Percentiles rank a stretch among this genome's conserved stretches.
These are phyloP conservation scores for Meloidogyne hapla DNA, from an alignment of 1,140 invertebrate species.

Conservation along the genomic window DNA sequence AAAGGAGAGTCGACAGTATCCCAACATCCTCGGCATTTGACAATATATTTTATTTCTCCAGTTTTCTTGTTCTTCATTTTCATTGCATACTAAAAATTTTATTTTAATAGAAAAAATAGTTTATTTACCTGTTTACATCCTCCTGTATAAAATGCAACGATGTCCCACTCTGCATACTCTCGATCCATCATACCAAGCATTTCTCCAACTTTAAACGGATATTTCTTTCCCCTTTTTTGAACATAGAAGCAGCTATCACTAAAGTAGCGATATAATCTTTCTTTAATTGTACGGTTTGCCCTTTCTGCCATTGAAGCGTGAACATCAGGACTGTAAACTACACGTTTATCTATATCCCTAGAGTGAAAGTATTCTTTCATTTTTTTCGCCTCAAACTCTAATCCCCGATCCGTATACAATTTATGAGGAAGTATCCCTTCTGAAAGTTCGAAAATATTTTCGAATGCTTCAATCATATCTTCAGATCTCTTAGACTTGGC, in stretches of 20 bases:
- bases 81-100: too few relatives aligned
- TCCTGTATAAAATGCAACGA: too few relatives aligned
- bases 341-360: constrained; percentile 7
- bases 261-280: constrained; percentile 40
- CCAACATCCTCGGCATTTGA: too few relatives aligned
- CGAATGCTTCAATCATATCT: constrained; percentile 34
- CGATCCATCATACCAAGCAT: too few relatives aligned
- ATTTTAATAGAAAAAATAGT: too few relatives aligned
- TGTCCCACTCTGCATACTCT: too few relatives aligned
- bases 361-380: constrained; percentile 35
- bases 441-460: constrained; percentile 19
- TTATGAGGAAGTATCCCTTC: constrained; percentile 27
- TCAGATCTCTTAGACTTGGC: constrained; percentile 25
- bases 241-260: constrained; percentile 28
- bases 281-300: constrained; percentile 39
- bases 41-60: too few relatives aligned
- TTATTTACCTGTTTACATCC: too few relatives aligned
- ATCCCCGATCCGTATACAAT: constrained; percentile 37
- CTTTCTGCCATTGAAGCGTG: constrained; percentile 44
- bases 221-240: too few relatives aligned
- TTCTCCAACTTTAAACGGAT: too few relatives aligned
- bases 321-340: constrained; percentile 27
- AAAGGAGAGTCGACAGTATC: too few relatives aligned
- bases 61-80: too few relatives aligned
- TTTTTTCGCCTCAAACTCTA: constrained; percentile 28